Base-by-base conservation (phyloP, 2,888 invertebrate species). In the Tenthredo amoena region DNA sequence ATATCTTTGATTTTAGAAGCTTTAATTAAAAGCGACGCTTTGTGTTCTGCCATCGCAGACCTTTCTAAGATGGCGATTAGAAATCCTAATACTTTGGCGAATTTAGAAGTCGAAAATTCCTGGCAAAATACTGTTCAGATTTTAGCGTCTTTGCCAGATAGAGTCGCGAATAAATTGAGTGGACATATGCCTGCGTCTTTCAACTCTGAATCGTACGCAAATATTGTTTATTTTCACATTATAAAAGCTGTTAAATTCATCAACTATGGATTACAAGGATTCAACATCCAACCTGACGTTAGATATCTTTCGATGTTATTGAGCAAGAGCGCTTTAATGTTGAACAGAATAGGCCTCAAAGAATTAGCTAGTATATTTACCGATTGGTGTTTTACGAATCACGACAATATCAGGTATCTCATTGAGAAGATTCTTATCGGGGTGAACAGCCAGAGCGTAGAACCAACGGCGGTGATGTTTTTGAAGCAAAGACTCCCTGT, bases 101-200 rank as follows among this genome's bases (percentile, higher is more conserved):
- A 90, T 87, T 87, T 84, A 89, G 90, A 91, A 77, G 88, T 87
- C 6, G 87, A 92, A 18, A 89, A 92, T 62, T 89, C 88, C 40
- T 95, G 95, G 94, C 94, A 95, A 86, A 94, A 94, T 55, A 95
- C 95, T 34, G 94, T 96, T 0, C 96, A 96, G 90, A 89, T 95
- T 76, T 89, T 97, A 83, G 93, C 96, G 9, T 96, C 96, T 1
- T 89, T 98, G 82, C 97, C 98, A 0, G 96, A 94, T 89, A 94
- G 96, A 87, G 94, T 97, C 68, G 96, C 97, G 10, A 98, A 98
- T 90, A 95, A 94, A 88, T 88, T 96, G 43, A 93, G 95, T 86
- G 94, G 93, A 1, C 93, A 95, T 47, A 94, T 95, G 6, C 95
- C 96, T 0, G 94, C 94, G 86, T 94, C 95, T 26, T 97, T 96